phyloP scores from a whole-genome alignment of 1,140 invertebrate species.

The Ceratoteleas bidentatus region DNA sequence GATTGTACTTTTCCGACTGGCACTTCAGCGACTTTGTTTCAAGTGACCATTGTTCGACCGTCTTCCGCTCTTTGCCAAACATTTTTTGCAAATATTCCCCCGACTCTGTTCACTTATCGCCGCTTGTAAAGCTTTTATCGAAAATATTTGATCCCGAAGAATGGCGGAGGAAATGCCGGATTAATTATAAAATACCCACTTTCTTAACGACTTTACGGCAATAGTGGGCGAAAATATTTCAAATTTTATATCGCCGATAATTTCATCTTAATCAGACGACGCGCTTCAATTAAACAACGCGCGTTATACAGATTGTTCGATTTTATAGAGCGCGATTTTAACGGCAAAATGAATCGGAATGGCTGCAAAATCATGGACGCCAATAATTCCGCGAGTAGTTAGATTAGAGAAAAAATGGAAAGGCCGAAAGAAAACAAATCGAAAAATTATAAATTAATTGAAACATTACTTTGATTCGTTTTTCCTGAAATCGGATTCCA shows the following conservation, averaged over 20 bases:
- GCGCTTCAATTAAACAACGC: too few species aligned
- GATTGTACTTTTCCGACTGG: constrained; percentile 43
- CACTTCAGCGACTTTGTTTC: constrained; percentile 43
- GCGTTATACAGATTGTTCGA: too few species aligned
- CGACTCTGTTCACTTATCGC: constrained; percentile 46
- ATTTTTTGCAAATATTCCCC: constrained; percentile 48
- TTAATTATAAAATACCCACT: constrained; percentile 13
- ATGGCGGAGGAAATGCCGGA: constrained; percentile 15
- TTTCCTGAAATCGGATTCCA: too few species aligned
- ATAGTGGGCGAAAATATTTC: neutral
- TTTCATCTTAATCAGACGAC: too few species aligned
- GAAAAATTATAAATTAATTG: too few species aligned
- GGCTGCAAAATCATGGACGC: too few species aligned
- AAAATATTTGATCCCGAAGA: constrained; percentile 35
- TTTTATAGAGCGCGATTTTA: too few species aligned
- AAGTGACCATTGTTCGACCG: constrained; percentile 52
- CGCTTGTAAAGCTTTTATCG: constrained; percentile 43
- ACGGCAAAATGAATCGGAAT: too few species aligned
- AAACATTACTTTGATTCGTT: too few species aligned
- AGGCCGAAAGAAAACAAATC: too few species aligned
- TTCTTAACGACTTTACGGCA: neutral
- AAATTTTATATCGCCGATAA: neutral
- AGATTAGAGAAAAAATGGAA: too few species aligned
- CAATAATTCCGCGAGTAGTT: too few species aligned
- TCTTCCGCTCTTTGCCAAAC: constrained; percentile 44